Base-by-base conservation (phyloP, 2,113 vertebrate species). In the Mormyrus iriodes region DNA sequence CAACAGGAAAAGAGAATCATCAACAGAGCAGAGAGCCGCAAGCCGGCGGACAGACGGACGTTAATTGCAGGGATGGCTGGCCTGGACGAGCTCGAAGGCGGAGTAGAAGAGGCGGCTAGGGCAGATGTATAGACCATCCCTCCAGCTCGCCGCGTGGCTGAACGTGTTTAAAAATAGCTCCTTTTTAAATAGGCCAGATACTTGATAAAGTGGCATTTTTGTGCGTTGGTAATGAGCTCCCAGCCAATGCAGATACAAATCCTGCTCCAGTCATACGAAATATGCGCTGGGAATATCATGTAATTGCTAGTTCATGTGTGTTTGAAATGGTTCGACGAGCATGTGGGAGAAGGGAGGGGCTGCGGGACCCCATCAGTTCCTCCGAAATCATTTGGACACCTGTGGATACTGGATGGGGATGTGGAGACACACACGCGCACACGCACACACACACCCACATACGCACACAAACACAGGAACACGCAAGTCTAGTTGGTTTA, bases 131-230 rank as follows among this genome's bases (percentile, higher is more conserved):
- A 90, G 92, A 91, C 31, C 27, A 83, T 91, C 83, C 88, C 87
- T 91, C 90, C 91, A 89, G 90, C 91, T 91, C 89, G 92, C 91
- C 90, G 2, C 48, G 91, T 93, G 91, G 89, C 91, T 91, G 87
- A 93, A 91, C 85, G 88, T 79, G 91, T 94, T 95, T 94, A 93
- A 94, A 95, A 95, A 95, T 95, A 94, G 92, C 91, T 92, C 90
- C 91, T 73, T 92, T 94, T 94, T 93, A 94, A 94, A 94, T 93
- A 91, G 93, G 92, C 91, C 93, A 95, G 93, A 94, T 95, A 93
- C 91, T 89, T 93, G 94, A 95, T 95, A 94, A 95, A 93, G 90
- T 90, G 90, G 88, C 88, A 88, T 46, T 88, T 88, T 51, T 91
- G 91, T 92, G 90, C 89, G 91, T 90, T 91, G 91, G 92, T 95